Conservation (phyloP, 2,888 invertebrate species). For the Strigamia maritima region DNA sequence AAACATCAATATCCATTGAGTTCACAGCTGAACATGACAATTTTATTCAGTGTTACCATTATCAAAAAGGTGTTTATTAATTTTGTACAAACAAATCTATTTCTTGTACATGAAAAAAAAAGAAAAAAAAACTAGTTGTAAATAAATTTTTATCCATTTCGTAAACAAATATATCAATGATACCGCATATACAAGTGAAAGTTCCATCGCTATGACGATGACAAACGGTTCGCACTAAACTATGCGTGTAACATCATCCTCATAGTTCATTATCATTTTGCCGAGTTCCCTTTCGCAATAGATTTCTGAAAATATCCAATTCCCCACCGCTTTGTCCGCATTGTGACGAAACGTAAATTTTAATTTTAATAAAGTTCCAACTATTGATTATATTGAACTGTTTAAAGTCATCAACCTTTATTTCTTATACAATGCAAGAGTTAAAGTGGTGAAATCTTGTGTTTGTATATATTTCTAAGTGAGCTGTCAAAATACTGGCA, state of each 20-base stretch:
- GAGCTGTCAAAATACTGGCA: conserved; percentile 5
- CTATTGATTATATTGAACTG: neutral
- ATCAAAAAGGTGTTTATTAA: neutral
- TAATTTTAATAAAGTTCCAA: neutral
- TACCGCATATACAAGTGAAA: too few relatives aligned
- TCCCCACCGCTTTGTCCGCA: too few relatives aligned
- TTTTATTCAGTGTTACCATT: neutral
- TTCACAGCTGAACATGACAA: neutral
- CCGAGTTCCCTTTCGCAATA: too few relatives aligned
- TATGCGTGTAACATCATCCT: too few relatives aligned
- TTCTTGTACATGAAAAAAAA: neutral
- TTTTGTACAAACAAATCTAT: conserved; percentile 31
- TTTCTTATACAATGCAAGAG: neutral
- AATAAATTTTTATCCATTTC: conserved; percentile 28
- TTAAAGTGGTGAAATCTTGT: neutral
- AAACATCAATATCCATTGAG: neutral
- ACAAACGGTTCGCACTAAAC: too few relatives aligned
- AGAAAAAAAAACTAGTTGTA: conserved; percentile 1
- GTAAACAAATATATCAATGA: neutral
- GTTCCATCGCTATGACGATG: too few relatives aligned
- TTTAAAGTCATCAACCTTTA: neutral
- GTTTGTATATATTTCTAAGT: neutral
- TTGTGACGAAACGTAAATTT: neutral
- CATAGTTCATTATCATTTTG: too few relatives aligned
- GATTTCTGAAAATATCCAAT: too few relatives aligned